Base-by-base conservation (phyloP, 2,113 vertebrate species). In the Eulemur macaco region DNA sequence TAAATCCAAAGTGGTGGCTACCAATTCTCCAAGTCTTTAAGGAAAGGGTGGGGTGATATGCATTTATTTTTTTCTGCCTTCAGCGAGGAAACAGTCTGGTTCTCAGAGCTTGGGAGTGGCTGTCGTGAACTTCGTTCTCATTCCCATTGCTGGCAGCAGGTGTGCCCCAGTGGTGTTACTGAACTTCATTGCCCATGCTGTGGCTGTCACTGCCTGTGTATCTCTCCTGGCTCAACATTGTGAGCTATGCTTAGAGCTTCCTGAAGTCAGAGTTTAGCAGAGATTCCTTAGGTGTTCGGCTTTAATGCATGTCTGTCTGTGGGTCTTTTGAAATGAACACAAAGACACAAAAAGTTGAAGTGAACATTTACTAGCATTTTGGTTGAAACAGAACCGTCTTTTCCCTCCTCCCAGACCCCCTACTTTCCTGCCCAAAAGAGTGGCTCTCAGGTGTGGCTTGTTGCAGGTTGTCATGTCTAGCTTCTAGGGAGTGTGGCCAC, bases 231-330 rank as follows among this genome's bases (percentile, higher is more conserved):
- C n/a, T 90, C 45, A 74, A 74, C 34, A 23, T 64, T 95, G 20
- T 47, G 76, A 96, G 29, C 37, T 86, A 18, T n/a, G 42, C 63
- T 77, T 80, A 47, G 60, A 42, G 60, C 47, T 66, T 80, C n/a
- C 58, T 63, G 27, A 77, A 25, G 27, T 47, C 37, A 58, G 37
- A 3, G 8, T 60, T 71, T 69, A 39, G 25, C 42, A 87, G 60
- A 71, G 9, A 2, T 23, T 83, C 34, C 25, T 31, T 34, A 21
- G 17, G 15, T 56, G 39, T 21, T 45, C 20, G 68, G 10, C 31
- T 29, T 81, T 64, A 45, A 78, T 66, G 76, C 18, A 34, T 64
- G 82, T 97, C 47, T 68, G 23, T 73, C 52, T 50, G 25, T 31
- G 52, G 54, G 21, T 60, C 47, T 81, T 66, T 87, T 56, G 34